Conservation (phyloP, 2,888 invertebrate genomes). For the Oscheius sp. region DNA sequence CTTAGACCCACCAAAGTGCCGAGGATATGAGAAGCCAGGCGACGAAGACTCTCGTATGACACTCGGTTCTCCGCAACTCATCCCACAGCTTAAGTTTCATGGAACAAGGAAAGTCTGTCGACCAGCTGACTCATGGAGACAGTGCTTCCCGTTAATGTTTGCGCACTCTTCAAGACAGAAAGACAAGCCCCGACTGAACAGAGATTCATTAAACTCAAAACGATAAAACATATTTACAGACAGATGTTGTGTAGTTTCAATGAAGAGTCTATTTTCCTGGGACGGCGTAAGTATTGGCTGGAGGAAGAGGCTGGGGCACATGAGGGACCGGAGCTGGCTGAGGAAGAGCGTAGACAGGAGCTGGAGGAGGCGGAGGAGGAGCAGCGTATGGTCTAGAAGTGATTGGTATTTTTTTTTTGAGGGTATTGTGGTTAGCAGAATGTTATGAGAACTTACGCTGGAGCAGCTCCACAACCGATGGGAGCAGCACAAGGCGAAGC, state of each 20-base stretch:
- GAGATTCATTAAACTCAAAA: slow-evolving; percentile 13
- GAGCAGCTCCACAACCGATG: slow-evolving; percentile 5
- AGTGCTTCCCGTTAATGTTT: slow-evolving; percentile 6
- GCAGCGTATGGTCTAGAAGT: slow-evolving; percentile 25
- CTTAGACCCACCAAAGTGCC: slow-evolving; percentile 8
- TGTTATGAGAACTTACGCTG: slow-evolving; percentile 11
- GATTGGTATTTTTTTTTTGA: too few relatives aligned
- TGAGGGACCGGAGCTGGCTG: slow-evolving; percentile 8
- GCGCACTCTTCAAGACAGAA: not conserved
- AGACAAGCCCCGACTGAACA: slow-evolving; percentile 10
- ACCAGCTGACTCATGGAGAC: slow-evolving; percentile 2
- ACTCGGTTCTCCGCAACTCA: slow-evolving; percentile 7
- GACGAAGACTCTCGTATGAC: slow-evolving; percentile 24
- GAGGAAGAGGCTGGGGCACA: slow-evolving; percentile 12
- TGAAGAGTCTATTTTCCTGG: slow-evolving; percentile 12
- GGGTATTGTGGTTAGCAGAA: too few relatives aligned
- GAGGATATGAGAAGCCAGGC: slow-evolving; percentile 26
- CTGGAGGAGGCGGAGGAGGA: slow-evolving; percentile 26
- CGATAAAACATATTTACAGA: slow-evolving; percentile 26
- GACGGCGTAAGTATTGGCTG: slow-evolving; percentile 24
- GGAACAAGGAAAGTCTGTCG: not conserved
- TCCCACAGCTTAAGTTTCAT: slow-evolving; percentile 7
- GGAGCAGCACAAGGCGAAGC: slow-evolving; percentile 9
- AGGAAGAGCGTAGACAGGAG: slow-evolving; percentile 2
- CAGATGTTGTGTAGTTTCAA: not conserved